Percentiles rank a stretch among this genome's conserved stretches.
Evolutionary conservation across 2,797 vertebrate species (phyloP).

Genomic region (Anas flavirostris): DNA sequence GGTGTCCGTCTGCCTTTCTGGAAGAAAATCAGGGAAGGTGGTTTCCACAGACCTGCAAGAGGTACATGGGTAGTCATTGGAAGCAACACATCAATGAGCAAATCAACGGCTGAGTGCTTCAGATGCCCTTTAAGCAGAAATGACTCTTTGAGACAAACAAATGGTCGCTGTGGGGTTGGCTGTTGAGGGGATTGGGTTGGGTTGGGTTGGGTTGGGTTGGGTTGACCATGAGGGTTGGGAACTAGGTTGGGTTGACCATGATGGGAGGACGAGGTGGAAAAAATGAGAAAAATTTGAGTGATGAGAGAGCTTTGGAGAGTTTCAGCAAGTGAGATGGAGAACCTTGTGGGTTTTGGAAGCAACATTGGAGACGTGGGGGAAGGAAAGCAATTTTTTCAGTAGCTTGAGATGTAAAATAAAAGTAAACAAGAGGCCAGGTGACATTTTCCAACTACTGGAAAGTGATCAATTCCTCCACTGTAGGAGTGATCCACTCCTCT

Average conservation of each 20-base stretch:
- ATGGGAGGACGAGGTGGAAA: not conserved
- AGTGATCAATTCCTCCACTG: no score
- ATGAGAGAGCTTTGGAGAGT: not conserved
- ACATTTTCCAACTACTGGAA: not conserved
- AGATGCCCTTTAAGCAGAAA: not conserved
- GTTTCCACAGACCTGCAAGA: not conserved
- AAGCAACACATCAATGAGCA: accelerated
- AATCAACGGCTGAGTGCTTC: not conserved
- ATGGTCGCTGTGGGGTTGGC: not conserved
- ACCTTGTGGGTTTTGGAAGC: not conserved
- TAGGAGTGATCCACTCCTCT: no score
- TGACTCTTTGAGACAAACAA: not conserved
- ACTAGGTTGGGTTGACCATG: not conserved
- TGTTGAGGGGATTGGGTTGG: accelerated
- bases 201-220: not conserved
- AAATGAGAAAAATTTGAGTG: not conserved
- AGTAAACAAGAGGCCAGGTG: not conserved
- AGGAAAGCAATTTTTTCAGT: not conserved
- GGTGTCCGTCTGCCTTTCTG: accelerated
- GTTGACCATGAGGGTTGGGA: not conserved
- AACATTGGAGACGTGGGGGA: not conserved
- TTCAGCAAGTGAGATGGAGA: not conserved
- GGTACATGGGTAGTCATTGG: accelerated
- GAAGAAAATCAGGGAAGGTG: accelerated
- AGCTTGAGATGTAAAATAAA: not conserved